phyloP scores from a whole-genome alignment of 2,888 invertebrate genomes.

The Brassicogethes aeneus region DNA sequence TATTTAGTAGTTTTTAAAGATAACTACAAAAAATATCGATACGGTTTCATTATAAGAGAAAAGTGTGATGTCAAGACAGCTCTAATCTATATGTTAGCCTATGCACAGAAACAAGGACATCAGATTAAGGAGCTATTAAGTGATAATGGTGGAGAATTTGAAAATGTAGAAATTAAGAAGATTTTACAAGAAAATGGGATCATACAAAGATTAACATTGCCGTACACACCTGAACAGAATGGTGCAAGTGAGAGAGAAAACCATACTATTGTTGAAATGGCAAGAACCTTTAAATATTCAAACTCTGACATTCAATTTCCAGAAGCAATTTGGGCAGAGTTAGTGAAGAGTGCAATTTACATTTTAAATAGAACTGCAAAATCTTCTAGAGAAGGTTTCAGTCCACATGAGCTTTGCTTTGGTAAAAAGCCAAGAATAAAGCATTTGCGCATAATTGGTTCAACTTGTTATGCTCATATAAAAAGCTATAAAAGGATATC shows the following conservation, averaged over 20 bases:
- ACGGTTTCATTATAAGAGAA: constrained; percentile 17
- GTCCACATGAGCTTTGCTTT: constrained; percentile 4
- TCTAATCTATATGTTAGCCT: constrained; percentile 16
- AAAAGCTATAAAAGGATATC: constrained; percentile 22
- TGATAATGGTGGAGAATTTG: too few relatives aligned
- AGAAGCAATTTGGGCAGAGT: constrained; percentile 21
- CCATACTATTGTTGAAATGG: constrained; percentile 23
- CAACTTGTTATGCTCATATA: constrained; percentile 17
- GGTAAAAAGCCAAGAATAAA: constrained; percentile 1
- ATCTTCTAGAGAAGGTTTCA: constrained; percentile 16
- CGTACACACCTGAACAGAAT: constrained; percentile 21
- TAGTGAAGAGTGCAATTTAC: constrained; percentile 17
- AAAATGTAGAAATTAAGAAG: constrained; percentile 18
- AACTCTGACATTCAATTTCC: constrained; percentile 18
- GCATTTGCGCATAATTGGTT: not conserved
- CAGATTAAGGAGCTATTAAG: constrained; percentile 23
- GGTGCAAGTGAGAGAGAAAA: constrained; percentile 19
- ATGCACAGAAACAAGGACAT: constrained; percentile 19
- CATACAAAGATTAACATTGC: constrained; percentile 13
- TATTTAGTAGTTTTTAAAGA: too few relatives aligned
- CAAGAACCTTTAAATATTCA: constrained; percentile 23
- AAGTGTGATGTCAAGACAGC: constrained; percentile 22
- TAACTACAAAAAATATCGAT: constrained; percentile 21
- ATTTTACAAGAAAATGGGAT: constrained; percentile 16
- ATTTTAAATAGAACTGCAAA: constrained; percentile 20